phyloP scores from a whole-genome alignment of 2,888 invertebrate genomes.

The Drosophila longiperda region DNA sequence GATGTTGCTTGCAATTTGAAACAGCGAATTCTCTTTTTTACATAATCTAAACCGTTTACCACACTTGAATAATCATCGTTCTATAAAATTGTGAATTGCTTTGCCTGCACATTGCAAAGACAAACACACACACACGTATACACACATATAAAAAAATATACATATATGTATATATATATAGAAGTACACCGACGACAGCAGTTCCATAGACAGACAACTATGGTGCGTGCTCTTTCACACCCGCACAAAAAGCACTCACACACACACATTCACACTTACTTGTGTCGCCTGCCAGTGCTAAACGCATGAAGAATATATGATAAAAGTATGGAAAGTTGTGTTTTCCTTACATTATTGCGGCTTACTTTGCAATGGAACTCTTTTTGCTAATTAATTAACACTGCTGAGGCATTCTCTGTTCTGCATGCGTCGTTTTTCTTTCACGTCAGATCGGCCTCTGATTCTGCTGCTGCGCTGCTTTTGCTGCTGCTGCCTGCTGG shows the following conservation, averaged over 20 bases:
- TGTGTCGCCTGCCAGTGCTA: slow-evolving; percentile 39
- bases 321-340: slow-evolving; percentile 53
- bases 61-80: slow-evolving; percentile 38
- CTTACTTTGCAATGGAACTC: slow-evolving; percentile 63
- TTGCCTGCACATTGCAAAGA: slow-evolving; percentile 63
- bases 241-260: slow-evolving; percentile 41
- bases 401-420: slow-evolving; percentile 65
- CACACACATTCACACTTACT: slow-evolving; percentile 23
- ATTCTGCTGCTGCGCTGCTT: slow-evolving; percentile 25
- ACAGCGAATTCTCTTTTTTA: slow-evolving; percentile 28
- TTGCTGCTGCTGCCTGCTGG: slow-evolving; percentile 42
- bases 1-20: slow-evolving; percentile 27
- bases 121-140: slow-evolving; percentile 13
- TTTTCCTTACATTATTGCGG: slow-evolving; percentile 46
- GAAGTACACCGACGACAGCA: slow-evolving; percentile 40
- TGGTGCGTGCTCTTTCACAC: slow-evolving; percentile 62
- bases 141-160: background rate
- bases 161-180: background rate
- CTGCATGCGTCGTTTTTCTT: slow-evolving; percentile 72
- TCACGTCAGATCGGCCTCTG: slow-evolving; percentile 59
- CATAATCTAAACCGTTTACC: slow-evolving; percentile 20
- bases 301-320: slow-evolving; percentile 54
- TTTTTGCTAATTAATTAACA: slow-evolving; percentile 61
- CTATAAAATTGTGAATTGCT: slow-evolving; percentile 58
- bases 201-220: slow-evolving; percentile 53